Base-by-base conservation (phyloP, 2,113 vertebrate species). In the Siniperca chuatsi region DNA sequence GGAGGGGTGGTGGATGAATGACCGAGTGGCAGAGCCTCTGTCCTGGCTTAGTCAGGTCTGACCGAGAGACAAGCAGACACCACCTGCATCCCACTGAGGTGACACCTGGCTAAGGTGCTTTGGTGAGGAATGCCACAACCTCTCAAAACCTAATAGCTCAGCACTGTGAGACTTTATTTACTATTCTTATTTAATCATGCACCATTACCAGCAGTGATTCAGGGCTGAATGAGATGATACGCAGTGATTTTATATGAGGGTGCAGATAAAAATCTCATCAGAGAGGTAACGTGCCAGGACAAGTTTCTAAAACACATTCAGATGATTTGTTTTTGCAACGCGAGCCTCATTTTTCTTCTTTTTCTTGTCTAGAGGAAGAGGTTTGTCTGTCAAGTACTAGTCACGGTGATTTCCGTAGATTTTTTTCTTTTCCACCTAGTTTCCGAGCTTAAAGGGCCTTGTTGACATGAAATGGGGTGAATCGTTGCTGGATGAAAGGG, bases 381-480 rank as follows among this genome's bases (percentile, higher is more conserved):
- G 78, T 89, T 85, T 83, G 81, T 91, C 93, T 93, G 91, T 95
- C 94, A 95, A n/a, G 80, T 48, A 9, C 75, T 20, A 75, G 88
- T 83, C 88, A 84, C 1, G 29, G 74, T 67, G 76, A 92, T 87
- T 94, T 94, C 90, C 81, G 40, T 78, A 4, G 44, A 65, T 54
- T 72, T 23, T 58, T 57, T 62, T 60, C 33, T n/a, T 25, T 67
- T 70, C 64, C 82, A 84, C 77, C 87, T 33, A 78, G 84, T 87
- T 93, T 91, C 75, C 29, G 11, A 81, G 75, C 89, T 89, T 88
- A 82, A 90, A 94, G 86, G 71, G 84, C 84, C 90, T 91, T 50
- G 85, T 90, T 94, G 92, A 92, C 73, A 58, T 85, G 74, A 89
- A 95, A 93, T 89, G 84, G 87, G 85, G 93, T 93, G 87, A 92